These are phyloP conservation scores for Tiliqua scincoides DNA, from an alignment of 2,113 vertebrate genomes.

Conservation along the genomic window DNA sequence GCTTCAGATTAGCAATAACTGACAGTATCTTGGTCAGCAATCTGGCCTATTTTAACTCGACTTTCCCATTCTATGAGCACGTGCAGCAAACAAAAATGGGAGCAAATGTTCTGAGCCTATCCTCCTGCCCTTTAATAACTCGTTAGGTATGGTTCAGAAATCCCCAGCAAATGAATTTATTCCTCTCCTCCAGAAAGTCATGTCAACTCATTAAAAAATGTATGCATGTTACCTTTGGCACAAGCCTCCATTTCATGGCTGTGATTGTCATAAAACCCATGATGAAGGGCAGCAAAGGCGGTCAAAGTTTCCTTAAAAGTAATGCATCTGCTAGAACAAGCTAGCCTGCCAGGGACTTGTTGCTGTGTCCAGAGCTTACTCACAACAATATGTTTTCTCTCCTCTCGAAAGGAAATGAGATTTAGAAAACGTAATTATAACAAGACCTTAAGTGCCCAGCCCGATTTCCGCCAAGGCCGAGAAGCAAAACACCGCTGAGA, in stretches of 20 bases:
- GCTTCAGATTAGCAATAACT: conserved; percentile 49
- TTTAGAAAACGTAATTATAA: conserved; percentile 68
- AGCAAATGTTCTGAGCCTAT: conserved; percentile 34
- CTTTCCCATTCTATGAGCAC: conserved; percentile 30
- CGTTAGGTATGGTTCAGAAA: conserved; percentile 52
- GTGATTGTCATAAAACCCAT: conserved; percentile 70
- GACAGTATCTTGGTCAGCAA: conserved; percentile 38
- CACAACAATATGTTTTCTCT: conserved; percentile 74
- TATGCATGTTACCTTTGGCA: conserved; percentile 71
- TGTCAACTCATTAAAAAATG: conserved; percentile 73
- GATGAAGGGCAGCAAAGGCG: conserved; percentile 68
- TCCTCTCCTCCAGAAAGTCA: conserved; percentile 51
- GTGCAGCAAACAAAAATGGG: conserved; percentile 32
- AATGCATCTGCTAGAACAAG: conserved; percentile 67
- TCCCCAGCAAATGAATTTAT: conserved; percentile 37
- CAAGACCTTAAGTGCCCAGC: conserved; percentile 32
- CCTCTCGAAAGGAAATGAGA: conserved; percentile 70
- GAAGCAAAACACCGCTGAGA: conserved; percentile 45
- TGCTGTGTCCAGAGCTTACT: conserved; percentile 73
- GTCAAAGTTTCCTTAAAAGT: conserved; percentile 74
- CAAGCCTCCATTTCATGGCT: conserved; percentile 57
- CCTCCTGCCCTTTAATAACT: conserved; percentile 45
- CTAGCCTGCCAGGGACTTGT: conserved; percentile 72
- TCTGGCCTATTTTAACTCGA: background rate
- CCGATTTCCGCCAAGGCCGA: background rate